Base-by-base conservation (phyloP, 2,113 vertebrate species). In the Oreocharis arfaki region DNA sequence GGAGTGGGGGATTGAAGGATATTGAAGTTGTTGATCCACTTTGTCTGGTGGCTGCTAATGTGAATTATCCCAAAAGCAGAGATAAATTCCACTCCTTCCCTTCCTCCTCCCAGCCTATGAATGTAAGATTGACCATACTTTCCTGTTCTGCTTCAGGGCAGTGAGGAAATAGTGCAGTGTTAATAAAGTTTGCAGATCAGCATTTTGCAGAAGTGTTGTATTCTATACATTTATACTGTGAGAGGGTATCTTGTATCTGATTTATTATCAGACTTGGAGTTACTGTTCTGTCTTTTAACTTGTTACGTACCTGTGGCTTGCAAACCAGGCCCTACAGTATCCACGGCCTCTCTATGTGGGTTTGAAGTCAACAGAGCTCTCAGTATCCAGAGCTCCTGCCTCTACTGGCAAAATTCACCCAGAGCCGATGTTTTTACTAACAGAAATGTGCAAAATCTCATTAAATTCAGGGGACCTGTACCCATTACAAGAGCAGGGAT, bases 291-390 rank as follows among this genome's bases (percentile, higher is more conserved):
- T 47, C 27, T 80, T 90, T 75, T 82, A 41, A 44, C 24, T 60
- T 44, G 24, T 63, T 71, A 24, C 21, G 5, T 9, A 20, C 15
- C 8, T 46, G 6, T 49, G 44, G 11, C 71, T 47, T 2, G 0
- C 46, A 63, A 50, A 71, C 27, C 33, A 78, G 16, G 11, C 44
- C 18, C 39, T 61, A 10, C 15, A 20, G 32, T 28, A 41, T 63
- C 59, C 17, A 23, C 0, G 1, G 32, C 37, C n/a, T 90, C 46
- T 74, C 10, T 67, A 16, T 1, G 1, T 39, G 22, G 4, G 33
- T 52, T 75, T 89, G 75, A 18, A 94, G 60, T 55, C 52, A 87
- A 3, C 19, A 56, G 80, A 90, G 41, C 16, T 74, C n/a, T 82
- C 39, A 13, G 39, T n/a, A 56, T 44, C 57, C 50, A 61, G 50